Evolutionary conservation across 2,113 vertebrate genomes (phyloP).

Genomic region (Pyxicephalus adspersus): DNA sequence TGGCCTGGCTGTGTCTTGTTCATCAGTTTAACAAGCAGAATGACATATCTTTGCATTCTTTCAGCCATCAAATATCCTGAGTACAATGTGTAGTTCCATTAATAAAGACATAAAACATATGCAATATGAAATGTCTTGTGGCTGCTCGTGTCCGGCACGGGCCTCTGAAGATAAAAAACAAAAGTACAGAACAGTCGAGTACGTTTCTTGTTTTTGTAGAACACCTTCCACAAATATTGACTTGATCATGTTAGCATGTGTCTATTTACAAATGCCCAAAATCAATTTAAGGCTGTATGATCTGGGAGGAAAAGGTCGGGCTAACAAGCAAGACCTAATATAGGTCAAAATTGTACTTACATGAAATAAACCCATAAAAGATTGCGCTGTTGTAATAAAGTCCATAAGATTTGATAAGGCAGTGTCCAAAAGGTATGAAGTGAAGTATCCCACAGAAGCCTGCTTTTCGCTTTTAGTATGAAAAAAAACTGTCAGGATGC

Average conservation of each 20-base stretch:
- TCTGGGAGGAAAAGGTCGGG: slow-evolving; percentile 61
- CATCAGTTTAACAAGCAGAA: slow-evolving; percentile 65
- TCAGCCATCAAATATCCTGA: slow-evolving; percentile 72
- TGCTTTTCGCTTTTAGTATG: no score
- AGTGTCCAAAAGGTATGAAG: no score
- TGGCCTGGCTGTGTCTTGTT: slow-evolving; percentile 58
- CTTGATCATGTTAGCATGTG: slow-evolving; percentile 2
- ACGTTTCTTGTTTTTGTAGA: slow-evolving; percentile 60
- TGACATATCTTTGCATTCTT: slow-evolving; percentile 62
- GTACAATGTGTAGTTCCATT: slow-evolving; percentile 66
- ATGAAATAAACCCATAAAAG: slow-evolving; percentile 58
- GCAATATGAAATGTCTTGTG: slow-evolving; percentile 34
- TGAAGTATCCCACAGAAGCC: no score
- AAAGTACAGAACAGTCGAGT: slow-evolving; percentile 75
- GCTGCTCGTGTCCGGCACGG: slow-evolving; percentile 78
- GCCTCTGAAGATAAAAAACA: slow-evolving; percentile 78
- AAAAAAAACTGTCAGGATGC: no score
- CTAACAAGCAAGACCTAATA: slow-evolving; percentile 76
- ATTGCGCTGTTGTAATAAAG: no score
- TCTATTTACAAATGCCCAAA: slow-evolving; percentile 72
- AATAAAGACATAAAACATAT: slow-evolving; percentile 32
- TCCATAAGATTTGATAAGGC: no score
- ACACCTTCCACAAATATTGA: slow-evolving; percentile 61
- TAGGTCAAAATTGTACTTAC: slow-evolving; percentile 73
- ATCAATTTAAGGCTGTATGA: slow-evolving; percentile 68